Base-by-base conservation (phyloP, 2,113 vertebrate species). In the Herpailurus yagouaroundi region DNA sequence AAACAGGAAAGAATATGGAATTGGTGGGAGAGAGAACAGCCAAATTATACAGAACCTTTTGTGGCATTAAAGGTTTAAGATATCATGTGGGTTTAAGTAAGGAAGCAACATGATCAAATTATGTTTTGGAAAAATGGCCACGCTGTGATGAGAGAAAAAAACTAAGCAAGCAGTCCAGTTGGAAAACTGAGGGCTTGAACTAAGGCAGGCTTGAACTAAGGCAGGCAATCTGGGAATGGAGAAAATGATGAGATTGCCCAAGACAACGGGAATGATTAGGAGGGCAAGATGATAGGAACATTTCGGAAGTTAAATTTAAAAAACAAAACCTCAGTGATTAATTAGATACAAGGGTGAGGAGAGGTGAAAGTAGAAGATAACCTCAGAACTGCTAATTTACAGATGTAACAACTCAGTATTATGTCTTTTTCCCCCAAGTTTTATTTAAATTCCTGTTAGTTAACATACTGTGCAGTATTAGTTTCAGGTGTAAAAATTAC, bases 271-370 rank as follows among this genome's bases (percentile, higher is more conserved):
- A 88, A 87, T 77, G 36, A 31, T 14, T 79, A 91, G 31, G 50
- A 52, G 48, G 19, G 57, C 69, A 60, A 63, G 33, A 71, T 60
- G 73, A 27, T 79, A 57, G 27, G 91, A 48, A 88, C 60, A 77
- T 91, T 93, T 76, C 21, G 6, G 25, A 83, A 60, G 66, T 83
- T 93, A 77, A 95, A 27, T 91, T 90, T 60, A 64, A n/a, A 92
- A 76, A 77, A 79, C 41, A n/a, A 81, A 41, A n/a, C 23, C 38
- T 92, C 41, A 64, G 19, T 69, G 23, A 52, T 79, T 71, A 82
- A 91, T 89, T 57, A 71, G 38, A 38, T 89, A 80, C 1, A 2
- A 25, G 16, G 11, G 71, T 77, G 31, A 77, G 23, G 36, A 13
- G 5, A 95, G 16, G 18, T 4, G 23, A 74, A 13, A 68, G 5